Evolutionary conservation across 1,140 invertebrate genomes (phyloP).

Genomic region (Sycophila sp.): DNA sequence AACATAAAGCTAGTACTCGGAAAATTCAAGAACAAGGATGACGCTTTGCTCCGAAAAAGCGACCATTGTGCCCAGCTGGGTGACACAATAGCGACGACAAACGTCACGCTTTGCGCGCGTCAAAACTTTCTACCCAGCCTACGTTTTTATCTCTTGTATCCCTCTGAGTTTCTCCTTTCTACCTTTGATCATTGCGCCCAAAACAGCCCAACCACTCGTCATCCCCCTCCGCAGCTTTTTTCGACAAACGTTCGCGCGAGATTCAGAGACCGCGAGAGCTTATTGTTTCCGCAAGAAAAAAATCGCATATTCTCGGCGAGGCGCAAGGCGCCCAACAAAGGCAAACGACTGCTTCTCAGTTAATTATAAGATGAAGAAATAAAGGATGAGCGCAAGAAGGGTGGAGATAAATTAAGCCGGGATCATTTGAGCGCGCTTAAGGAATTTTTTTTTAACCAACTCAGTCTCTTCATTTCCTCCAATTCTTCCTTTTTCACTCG

Average conservation of each 20-base stretch:
- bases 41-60: neutral
- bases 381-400: neutral
- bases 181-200: neutral
- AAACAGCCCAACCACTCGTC: neutral
- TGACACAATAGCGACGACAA: neutral
- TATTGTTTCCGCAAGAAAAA: neutral
- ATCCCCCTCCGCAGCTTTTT: neutral
- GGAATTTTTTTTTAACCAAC: neutral
- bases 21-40: neutral
- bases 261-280: neutral
- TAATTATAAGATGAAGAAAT: too few relatives aligned
- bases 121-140: neutral
- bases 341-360: neutral
- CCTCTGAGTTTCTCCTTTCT: neutral
- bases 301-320: neutral
- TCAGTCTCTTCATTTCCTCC: neutral
- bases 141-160: neutral
- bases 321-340: too few relatives aligned
- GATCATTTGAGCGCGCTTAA: neutral
- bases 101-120: slow-evolving; percentile 1
- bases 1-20: neutral
- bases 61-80: neutral
- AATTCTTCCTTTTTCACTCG: slow-evolving; percentile 6
- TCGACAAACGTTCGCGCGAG: neutral
- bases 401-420: neutral